Base-by-base conservation (phyloP, 2,113 vertebrate species). In the Nothocercus nigrocapillus region DNA sequence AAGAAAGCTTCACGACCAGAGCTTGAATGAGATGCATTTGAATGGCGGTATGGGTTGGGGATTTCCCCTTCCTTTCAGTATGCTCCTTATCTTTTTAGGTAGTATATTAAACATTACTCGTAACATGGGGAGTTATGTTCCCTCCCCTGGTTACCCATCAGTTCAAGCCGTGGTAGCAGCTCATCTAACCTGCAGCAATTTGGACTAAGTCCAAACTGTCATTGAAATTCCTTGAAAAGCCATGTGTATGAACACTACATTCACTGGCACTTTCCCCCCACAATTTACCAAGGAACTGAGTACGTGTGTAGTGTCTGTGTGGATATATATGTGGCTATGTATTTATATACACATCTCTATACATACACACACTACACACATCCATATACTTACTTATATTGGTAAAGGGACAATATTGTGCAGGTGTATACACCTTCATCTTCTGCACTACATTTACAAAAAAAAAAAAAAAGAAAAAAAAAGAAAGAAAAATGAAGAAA, bases 391-490 rank as follows among this genome's bases (percentile, higher is more conserved):
- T 91, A 96, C 32, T 61, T 73, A 73, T 93, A 51, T 83, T 78
- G 82, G 92, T 93, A 91, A 97, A 94, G 94, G 89, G 91, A 97
- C 86, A 87, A 74, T 78, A 88, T 67, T 90, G 95, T 97, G 97
- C 96, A 97, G 97, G 96, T 97, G 96, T 94, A 93, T 92, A 97
- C 96, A 95, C 95, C 96, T 98, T 97, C 97, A 96, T 98, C 96
- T 97, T 98, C 98, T 97, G 97, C 94, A 98, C 98, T 98, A 98
- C 90, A 97, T 94, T 97, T 91, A 85, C 42, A 95, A 91, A 94
- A 92, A 91, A 75, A 58, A 58, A 54, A 66, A 68, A n/a, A 28
- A 54, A 62, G 76, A 92, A 90, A 95, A 85, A 66, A 40, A 81
- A 93, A 91, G 93, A 96, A 90, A 75, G 63, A 85, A 96, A 89